Percentiles rank a stretch among this genome's conserved stretches.
These are phyloP conservation scores for Thera obeliscata DNA, from an alignment of 2,888 invertebrate species.

Conservation along the genomic window DNA sequence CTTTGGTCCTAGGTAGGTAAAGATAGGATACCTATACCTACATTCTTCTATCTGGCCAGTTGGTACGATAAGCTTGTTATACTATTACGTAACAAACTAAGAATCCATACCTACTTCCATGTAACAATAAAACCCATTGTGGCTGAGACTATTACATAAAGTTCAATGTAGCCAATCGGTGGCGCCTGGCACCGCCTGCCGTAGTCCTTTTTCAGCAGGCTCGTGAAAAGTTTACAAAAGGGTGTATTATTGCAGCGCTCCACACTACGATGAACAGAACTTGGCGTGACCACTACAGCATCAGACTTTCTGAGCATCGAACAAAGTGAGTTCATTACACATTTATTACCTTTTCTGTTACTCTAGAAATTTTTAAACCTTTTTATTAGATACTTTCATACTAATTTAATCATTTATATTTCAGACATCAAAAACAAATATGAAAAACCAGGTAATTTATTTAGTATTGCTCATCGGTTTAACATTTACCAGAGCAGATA, in stretches of 20 bases:
- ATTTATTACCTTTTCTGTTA: too few species aligned
- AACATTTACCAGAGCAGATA: slow-evolving; percentile 43
- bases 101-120: slow-evolving; percentile 19
- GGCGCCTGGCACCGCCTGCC: slow-evolving; percentile 37
- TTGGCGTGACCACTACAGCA: slow-evolving; percentile 16
- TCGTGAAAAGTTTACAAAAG: slow-evolving; percentile 49
- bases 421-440: slow-evolving; percentile 47
- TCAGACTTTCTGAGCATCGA: slow-evolving; percentile 1
- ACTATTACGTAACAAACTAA: slow-evolving; percentile 5
- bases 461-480: slow-evolving; percentile 44
- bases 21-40: too few species aligned
- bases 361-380: too few species aligned
- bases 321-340: slow-evolving; percentile 4
- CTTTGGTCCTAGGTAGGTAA: too few species aligned
- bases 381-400: too few species aligned
- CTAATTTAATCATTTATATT: slow-evolving; percentile 37
- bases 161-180: slow-evolving; percentile 34
- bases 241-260: slow-evolving; percentile 28
- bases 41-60: too few species aligned
- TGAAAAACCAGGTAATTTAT: slow-evolving; percentile 43
- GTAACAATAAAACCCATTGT: slow-evolving; percentile 46
- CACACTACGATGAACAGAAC: slow-evolving; percentile 26
- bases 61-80: neutral
- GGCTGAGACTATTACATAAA: slow-evolving; percentile 41
- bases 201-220: slow-evolving; percentile 42